Percentiles rank a stretch among this genome's conserved stretches.
phyloP scores from a whole-genome alignment of 2,888 invertebrate genomes.

The Lochmaea capreae region DNA sequence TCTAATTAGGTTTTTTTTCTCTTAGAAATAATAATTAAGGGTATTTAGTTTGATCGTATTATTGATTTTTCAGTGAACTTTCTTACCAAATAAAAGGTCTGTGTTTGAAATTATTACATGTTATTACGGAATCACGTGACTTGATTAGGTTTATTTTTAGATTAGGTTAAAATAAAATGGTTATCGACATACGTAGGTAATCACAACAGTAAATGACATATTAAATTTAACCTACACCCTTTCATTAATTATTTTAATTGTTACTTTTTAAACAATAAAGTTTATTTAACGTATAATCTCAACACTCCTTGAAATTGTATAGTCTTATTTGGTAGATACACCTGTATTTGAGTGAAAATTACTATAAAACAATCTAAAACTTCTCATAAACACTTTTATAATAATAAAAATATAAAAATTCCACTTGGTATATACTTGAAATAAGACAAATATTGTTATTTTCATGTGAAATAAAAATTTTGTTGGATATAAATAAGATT shows the following conservation, averaged over 20 bases:
- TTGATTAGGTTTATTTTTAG: conserved; percentile 45
- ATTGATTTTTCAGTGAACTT: conserved; percentile 3
- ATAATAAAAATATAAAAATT: too few relatives aligned
- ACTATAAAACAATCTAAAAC: too few relatives aligned
- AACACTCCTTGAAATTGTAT: conserved; percentile 24
- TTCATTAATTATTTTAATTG: neutral
- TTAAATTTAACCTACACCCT: conserved; percentile 15
- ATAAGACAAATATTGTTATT: neutral
- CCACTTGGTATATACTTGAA: too few relatives aligned
- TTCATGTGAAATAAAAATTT: neutral
- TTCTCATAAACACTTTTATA: too few relatives aligned
- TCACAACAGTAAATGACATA: conserved; percentile 25
- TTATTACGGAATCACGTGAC: conserved; percentile 47
- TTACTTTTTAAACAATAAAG: conserved; percentile 1
- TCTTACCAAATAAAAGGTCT: conserved; percentile 10
- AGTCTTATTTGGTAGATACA: conserved; percentile 26
- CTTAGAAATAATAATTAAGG: neutral
- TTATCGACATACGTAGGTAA: conserved; percentile 32
- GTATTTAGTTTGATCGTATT: neutral
- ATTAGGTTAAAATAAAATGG: conserved; percentile 40
- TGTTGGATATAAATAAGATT: conserved; percentile 26
- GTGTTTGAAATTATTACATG: conserved; percentile 37
- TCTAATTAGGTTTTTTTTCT: too few relatives aligned
- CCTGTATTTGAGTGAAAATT: conserved; percentile 21
- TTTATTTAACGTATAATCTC: too few relatives aligned